Conservation (phyloP, 1,140 invertebrate genomes). For the Neuroterus valhalla region DNA sequence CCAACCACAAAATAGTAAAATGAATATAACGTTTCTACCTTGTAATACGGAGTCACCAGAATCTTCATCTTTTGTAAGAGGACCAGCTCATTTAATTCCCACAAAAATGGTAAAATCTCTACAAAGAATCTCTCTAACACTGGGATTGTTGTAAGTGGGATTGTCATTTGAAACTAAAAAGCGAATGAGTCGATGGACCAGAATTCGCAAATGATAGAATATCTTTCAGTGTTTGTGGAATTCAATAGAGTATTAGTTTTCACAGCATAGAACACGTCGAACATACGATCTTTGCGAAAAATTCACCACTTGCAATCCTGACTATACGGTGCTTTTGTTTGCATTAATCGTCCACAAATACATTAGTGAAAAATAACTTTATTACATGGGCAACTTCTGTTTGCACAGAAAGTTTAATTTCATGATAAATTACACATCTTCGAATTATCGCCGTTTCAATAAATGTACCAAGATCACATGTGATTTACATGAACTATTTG, state of each 20-base stretch:
- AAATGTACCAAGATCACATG: no score
- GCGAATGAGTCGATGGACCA: constrained; percentile 84
- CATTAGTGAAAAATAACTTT: constrained; percentile 14
- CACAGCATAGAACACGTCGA: constrained; percentile 92
- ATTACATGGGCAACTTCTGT: background rate
- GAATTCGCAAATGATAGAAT: constrained; percentile 90
- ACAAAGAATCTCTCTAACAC: constrained; percentile 82
- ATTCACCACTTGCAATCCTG: constrained; percentile 85
- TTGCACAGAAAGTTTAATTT: background rate
- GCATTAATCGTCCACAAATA: background rate
- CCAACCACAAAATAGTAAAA: constrained; percentile 88
- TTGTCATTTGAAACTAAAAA: constrained; percentile 78
- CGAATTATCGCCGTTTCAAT: no score
- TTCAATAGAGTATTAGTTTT: constrained; percentile 87
- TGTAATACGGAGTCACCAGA: constrained; percentile 82
- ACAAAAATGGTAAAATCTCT: constrained; percentile 81
- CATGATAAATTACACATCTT: constrained; percentile 7
- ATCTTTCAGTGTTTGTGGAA: constrained; percentile 84
- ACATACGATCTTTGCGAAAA: constrained; percentile 94
- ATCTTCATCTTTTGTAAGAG: constrained; percentile 90
- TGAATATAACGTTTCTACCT: constrained; percentile 88
- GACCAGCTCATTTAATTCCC: constrained; percentile 89
- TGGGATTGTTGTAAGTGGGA: constrained; percentile 89
- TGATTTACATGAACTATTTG: no score
- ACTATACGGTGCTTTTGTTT: constrained; percentile 74